Percentiles rank a stretch among this genome's conserved stretches.
phyloP scores from a whole-genome alignment of 2,888 invertebrate species.

The Leucophora obtusa region DNA sequence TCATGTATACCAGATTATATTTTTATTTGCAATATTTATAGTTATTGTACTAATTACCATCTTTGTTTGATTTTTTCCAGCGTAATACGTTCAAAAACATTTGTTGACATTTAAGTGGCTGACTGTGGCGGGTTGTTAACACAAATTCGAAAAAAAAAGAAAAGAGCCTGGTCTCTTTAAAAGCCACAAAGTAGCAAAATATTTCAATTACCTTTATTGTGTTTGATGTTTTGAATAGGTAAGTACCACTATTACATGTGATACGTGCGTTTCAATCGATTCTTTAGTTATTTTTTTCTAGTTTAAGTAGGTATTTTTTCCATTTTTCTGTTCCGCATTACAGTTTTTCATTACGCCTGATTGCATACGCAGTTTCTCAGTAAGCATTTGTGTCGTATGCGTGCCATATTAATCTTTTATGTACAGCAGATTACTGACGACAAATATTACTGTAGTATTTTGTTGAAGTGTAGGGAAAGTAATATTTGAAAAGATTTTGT shows the following conservation, averaged over 20 bases:
- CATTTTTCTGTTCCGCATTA: conserved; percentile 23
- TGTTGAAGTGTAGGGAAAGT: too few species aligned
- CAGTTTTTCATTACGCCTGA: conserved; percentile 38
- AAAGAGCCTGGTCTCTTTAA: conserved; percentile 51
- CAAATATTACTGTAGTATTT: background rate
- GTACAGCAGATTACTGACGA: conserved; percentile 39
- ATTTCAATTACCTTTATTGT: conserved; percentile 54
- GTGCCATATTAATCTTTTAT: conserved; percentile 54
- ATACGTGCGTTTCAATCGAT: conserved; percentile 35
- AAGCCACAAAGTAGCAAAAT: conserved; percentile 63
- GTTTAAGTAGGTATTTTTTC: conserved; percentile 58
- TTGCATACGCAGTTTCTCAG: conserved; percentile 61
- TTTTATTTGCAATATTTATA: conserved; percentile 5
- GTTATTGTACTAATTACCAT: conserved; percentile 23
- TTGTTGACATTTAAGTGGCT: conserved; percentile 28
- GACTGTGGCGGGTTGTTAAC: background rate
- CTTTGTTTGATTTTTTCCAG: conserved; percentile 27
- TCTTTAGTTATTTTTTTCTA: conserved; percentile 42
- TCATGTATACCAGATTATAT: conserved; percentile 51
- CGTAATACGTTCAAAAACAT: background rate
- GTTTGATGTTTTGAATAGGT: conserved; percentile 38
- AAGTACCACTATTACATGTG: conserved; percentile 48
- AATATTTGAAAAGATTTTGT: background rate
- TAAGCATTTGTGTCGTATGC: conserved; percentile 63
- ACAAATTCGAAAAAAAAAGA: too few species aligned